phyloP scores from a whole-genome alignment of 2,797 vertebrate species.

The Nyctalus aviator region DNA sequence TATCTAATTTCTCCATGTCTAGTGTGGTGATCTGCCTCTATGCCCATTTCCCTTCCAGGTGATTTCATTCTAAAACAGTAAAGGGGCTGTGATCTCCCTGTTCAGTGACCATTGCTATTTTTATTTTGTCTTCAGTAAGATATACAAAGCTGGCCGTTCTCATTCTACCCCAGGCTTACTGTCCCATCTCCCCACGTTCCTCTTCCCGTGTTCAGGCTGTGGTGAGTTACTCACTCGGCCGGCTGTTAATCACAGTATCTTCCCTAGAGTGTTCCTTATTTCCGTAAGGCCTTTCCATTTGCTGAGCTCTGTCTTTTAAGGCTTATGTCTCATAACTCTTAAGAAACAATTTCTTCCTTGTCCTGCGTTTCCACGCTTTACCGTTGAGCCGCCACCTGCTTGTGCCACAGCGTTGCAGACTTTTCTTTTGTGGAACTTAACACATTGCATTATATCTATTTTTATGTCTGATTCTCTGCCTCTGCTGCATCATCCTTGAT shows the following conservation, averaged over 20 bases:
- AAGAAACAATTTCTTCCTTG: neutral
- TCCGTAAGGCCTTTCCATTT: neutral
- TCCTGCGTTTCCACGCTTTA: accelerated
- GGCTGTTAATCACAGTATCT: neutral
- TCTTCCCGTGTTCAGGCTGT: neutral
- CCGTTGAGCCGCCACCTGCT: neutral
- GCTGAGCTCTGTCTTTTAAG: neutral
- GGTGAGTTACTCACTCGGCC: neutral
- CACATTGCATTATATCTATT: neutral
- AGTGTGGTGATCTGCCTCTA: accelerated
- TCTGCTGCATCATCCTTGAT: conserved; percentile 9
- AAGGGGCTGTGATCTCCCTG: neutral
- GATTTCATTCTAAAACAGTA: neutral
- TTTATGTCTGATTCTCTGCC: neutral
- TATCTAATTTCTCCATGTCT: neutral
- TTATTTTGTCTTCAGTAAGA: neutral
- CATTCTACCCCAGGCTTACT: neutral
- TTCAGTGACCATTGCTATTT: neutral
- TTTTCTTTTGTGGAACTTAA: neutral
- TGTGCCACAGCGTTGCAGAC: accelerated
- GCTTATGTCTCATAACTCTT: neutral
- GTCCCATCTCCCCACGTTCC: too few relatives aligned
- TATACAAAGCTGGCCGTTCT: neutral
- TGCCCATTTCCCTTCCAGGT: neutral
- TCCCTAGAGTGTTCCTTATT: neutral